A percentile compares a stretch with the other conserved stretches of the same genome.
These are phyloP conservation scores for Empidonax alnorum DNA, from an alignment of 2,113 vertebrate species.

Conservation along the genomic window DNA sequence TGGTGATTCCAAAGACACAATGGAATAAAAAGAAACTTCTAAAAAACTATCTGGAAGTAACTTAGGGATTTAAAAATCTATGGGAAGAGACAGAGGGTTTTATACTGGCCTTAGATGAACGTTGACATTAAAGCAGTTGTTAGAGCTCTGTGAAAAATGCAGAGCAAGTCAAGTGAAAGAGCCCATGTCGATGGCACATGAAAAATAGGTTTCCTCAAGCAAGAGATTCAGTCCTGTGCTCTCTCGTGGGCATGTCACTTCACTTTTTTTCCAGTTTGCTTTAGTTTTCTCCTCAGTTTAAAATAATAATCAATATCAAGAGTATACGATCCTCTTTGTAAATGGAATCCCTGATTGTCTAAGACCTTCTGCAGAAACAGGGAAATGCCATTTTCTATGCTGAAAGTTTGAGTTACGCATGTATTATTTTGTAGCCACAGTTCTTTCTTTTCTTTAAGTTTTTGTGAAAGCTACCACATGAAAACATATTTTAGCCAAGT, in stretches of 20 bases:
- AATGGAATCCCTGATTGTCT: not conserved
- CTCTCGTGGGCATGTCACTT: not conserved
- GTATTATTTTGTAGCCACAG: not conserved
- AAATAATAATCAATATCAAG: not conserved
- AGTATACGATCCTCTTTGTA: not conserved
- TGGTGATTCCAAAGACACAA: not conserved
- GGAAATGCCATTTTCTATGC: not conserved
- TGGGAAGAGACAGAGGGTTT: not conserved
- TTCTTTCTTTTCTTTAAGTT: not conserved
- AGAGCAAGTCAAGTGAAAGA: constrained; percentile 53
- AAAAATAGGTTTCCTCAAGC: constrained; percentile 13
- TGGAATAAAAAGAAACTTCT: not conserved
- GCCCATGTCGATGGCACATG: not conserved
- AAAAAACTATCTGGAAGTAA: constrained; percentile 6
- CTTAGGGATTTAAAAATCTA: constrained; percentile 6
- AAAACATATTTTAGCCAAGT: not conserved
- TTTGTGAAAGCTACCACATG: not conserved
- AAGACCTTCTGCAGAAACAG: not conserved
- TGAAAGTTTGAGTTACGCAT: not conserved
- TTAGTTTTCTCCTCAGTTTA: not conserved
- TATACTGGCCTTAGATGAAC: constrained; percentile 7
- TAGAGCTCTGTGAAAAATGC: constrained; percentile 12
- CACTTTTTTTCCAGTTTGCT: not conserved
- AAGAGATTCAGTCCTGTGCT: not conserved
- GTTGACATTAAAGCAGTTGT: constrained; percentile 24